Evolutionary conservation across 2,888 invertebrate genomes (phyloP), one percentile per base, ranked within the genome.

Genomic region (Campoplex nolae): DNA sequence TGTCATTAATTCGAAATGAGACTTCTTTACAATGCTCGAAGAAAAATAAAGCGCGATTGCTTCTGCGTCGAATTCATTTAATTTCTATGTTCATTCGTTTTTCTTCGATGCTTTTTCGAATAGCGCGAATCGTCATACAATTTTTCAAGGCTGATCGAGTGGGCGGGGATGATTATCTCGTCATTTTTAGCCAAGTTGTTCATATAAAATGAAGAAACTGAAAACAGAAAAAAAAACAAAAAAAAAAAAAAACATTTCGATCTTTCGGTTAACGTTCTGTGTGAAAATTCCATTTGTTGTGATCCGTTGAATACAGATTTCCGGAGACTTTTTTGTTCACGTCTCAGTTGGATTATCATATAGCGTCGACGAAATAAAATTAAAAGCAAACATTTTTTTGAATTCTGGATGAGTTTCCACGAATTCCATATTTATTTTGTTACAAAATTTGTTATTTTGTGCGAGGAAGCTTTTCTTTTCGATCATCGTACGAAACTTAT

Each of bases 1-100:
- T 81, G 38, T 65, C 78, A 75, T 84, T n/a, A 13, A 75, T 56
- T 7, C 70, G 11, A 58, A 51, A 35, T 7, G 11, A 8, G n/a
- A 68, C 56, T 23, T 45, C 32, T 56, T 70, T 6, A 11, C 23
- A 48, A 75, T 35, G 8, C 54, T n/a, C 35, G 32, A 18, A n/a
- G 7, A 35, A 2, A 54, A 54, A 51, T 35, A 3, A 11, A 38
- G 1, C 68, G 62, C 32, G 32, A 62, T 62, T 38, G 28, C 28
- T 62, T 32, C 7, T 32, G 62, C 62, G 6, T 62, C 62, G 32
- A 62, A 62, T 16, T 28, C 0, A 28, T 62, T 23, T 1, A 68
- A 68, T n/a, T 23, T 68, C 68, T 32, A 32, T 28, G 3, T 28
- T 11, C 9, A 8, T 28, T 58, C 28, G 58, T 58, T 58, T 58